Evolutionary conservation across 2,113 vertebrate species (phyloP).

Genomic region (Jaculus jaculus): DNA sequence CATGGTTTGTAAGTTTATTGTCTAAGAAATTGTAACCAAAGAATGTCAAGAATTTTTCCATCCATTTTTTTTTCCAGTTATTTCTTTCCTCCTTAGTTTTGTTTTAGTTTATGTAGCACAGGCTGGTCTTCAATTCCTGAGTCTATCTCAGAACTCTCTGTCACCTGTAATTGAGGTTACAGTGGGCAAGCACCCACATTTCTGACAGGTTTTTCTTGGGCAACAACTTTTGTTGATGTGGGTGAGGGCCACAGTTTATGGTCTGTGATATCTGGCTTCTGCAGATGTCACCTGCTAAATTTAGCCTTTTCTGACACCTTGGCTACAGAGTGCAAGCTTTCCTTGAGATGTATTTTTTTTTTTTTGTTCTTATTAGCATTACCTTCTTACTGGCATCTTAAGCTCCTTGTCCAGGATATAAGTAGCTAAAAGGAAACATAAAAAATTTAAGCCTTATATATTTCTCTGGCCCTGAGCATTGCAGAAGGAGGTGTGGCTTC

Average conservation of each 20-base stretch:
- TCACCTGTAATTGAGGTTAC: background rate
- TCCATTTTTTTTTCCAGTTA: too few species aligned
- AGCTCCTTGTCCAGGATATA: background rate
- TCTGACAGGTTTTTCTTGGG: background rate
- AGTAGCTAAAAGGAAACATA: background rate
- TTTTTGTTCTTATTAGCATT: background rate
- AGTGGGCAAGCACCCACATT: background rate
- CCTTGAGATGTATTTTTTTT: too few species aligned
- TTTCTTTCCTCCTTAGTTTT: background rate
- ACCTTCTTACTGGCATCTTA: background rate
- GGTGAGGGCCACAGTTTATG: background rate
- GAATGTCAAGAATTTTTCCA: background rate
- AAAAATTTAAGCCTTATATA: background rate
- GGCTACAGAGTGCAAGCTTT: background rate
- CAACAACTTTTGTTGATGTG: background rate
- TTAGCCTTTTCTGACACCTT: background rate
- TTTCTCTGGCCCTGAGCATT: background rate
- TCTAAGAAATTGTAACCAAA: too few species aligned
- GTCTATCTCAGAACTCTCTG: background rate
- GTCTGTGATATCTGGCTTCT: background rate
- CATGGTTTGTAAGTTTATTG: background rate
- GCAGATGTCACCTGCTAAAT: background rate
- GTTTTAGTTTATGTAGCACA: background rate
- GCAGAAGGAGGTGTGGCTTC: background rate
- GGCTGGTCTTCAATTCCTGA: background rate